Evolutionary conservation across 2,797 vertebrate species (phyloP).

Genomic region (Ceryle rudis): DNA sequence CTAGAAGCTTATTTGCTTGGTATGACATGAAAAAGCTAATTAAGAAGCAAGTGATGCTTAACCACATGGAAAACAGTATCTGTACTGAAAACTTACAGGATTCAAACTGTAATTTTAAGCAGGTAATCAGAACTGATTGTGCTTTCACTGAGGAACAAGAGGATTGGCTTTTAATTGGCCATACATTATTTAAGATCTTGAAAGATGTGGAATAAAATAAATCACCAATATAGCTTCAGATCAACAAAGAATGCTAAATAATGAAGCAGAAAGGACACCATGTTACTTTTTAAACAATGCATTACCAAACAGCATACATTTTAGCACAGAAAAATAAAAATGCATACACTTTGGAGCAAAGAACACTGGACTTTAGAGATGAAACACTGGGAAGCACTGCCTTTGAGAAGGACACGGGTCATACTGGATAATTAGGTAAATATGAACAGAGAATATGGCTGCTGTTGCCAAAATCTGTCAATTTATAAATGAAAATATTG

Average conservation of each 20-base stretch:
- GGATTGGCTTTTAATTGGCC: background rate
- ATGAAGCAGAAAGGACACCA: background rate
- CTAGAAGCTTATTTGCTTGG: background rate
- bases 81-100: background rate
- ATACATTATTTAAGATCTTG: background rate
- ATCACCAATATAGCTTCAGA: background rate
- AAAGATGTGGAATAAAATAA: background rate
- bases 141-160: background rate
- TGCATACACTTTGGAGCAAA: background rate
- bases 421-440: background rate
- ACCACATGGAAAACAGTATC: background rate
- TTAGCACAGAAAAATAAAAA: background rate
- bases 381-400: background rate
- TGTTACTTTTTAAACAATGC: background rate
- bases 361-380: background rate
- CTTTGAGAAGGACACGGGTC: background rate
- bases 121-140: background rate
- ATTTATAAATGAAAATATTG: background rate
- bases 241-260: background rate
- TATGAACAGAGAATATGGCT: background rate
- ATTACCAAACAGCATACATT: background rate
- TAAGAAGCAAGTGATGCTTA: background rate
- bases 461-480: background rate
- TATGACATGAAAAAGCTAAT: background rate
- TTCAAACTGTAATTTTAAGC: background rate